Conservation (phyloP, 2,888 invertebrate genomes). For the Stenichneumon culpator region DNA sequence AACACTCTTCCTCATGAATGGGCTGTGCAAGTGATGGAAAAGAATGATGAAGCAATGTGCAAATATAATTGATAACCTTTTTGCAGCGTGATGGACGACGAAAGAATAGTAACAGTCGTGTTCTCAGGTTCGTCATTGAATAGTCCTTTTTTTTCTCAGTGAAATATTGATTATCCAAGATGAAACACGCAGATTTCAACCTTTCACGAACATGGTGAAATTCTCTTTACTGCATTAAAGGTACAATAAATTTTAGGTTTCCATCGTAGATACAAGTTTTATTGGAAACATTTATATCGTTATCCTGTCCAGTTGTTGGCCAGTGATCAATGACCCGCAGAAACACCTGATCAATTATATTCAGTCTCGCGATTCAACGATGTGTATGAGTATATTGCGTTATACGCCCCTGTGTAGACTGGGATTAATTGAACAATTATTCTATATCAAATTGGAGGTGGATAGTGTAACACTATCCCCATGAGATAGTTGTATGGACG, state of each 20-base stretch:
- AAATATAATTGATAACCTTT: not conserved
- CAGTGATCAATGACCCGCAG: not conserved
- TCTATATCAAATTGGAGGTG: conserved; percentile 56
- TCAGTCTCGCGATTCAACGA: conserved; percentile 25
- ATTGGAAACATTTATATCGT: conserved; percentile 2
- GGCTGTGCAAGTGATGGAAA: not conserved
- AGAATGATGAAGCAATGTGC: not conserved
- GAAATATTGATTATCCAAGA: not conserved
- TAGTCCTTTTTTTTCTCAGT: too few relatives aligned
- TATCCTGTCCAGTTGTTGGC: not conserved
- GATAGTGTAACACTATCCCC: conserved; percentile 61
- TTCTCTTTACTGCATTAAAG: not conserved
- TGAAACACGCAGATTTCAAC: not conserved
- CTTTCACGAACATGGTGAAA: not conserved
- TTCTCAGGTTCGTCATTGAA: too few relatives aligned
- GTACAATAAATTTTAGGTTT: not conserved
- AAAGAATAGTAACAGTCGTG: too few relatives aligned
- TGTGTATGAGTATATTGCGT: conserved; percentile 48
- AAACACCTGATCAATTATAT: conserved; percentile 32
- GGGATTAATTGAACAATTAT: conserved; percentile 68
- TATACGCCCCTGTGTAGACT: conserved; percentile 52
- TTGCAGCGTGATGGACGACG: too few relatives aligned
- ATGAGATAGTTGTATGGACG: conserved; percentile 59
- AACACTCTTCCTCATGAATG: not conserved
- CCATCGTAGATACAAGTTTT: not conserved